phyloP scores from a whole-genome alignment of 2,888 invertebrate species.

The Mythimna lalbum region DNA sequence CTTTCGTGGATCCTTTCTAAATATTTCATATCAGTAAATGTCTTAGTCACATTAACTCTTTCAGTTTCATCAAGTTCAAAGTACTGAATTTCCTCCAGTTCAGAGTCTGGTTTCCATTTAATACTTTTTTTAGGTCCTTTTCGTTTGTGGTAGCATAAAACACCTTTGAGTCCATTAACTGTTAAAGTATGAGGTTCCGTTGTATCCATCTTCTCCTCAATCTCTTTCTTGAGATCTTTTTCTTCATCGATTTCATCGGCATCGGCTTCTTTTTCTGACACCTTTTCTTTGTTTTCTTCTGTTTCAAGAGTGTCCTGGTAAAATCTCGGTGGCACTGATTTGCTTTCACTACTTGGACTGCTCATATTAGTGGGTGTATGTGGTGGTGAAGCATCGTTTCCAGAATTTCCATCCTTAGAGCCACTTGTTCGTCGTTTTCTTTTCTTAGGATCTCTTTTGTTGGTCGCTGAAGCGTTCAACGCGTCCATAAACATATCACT shows the following conservation, averaged over 20 bases:
- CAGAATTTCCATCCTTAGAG: slow-evolving; percentile 92
- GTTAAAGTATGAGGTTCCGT: slow-evolving; percentile 84
- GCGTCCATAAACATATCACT: slow-evolving; percentile 99
- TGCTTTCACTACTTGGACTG: slow-evolving; percentile 85
- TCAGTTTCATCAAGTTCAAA: slow-evolving; percentile 99
- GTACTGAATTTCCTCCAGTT: slow-evolving; percentile 95
- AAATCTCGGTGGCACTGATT: slow-evolving; percentile 93
- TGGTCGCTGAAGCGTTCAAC: slow-evolving; percentile 94
- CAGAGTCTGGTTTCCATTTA: slow-evolving; percentile 95
- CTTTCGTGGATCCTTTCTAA: slow-evolving; percentile 97
- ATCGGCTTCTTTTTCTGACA: slow-evolving; percentile 74
- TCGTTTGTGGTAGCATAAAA: slow-evolving; percentile 93
- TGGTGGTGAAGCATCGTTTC: slow-evolving; percentile 89
- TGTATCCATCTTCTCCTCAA: slow-evolving; percentile 80
- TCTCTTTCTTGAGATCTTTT: slow-evolving; percentile 70
- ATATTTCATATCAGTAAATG: slow-evolving; percentile 97
- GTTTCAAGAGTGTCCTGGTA: slow-evolving; percentile 97
- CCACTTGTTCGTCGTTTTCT: slow-evolving; percentile 94
- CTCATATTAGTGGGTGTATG: slow-evolving; percentile 88
- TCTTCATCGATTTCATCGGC: slow-evolving; percentile 71
- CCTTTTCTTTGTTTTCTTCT: slow-evolving; percentile 91
- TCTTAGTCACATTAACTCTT: slow-evolving; percentile 98
- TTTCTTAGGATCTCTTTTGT: slow-evolving; percentile 94
- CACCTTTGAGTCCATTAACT: slow-evolving; percentile 93
- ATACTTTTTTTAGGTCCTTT: slow-evolving; percentile 95